Conservation (phyloP, 2,113 vertebrate genomes). For the Lamprotornis superbus region DNA sequence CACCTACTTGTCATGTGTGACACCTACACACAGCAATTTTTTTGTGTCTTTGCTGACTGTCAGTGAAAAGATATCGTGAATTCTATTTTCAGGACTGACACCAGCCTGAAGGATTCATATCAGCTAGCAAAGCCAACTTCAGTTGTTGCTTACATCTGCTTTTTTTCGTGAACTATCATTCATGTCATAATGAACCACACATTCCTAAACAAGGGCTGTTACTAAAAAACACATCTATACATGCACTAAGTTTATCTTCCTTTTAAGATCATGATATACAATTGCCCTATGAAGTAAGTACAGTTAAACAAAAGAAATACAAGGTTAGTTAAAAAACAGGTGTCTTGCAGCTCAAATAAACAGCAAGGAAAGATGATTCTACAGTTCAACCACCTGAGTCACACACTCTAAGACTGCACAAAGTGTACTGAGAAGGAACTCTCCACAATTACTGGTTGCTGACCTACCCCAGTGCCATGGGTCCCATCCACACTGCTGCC, state of each 20-base stretch:
- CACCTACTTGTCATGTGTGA: background rate
- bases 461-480: slow-evolving; percentile 46
- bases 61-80: background rate
- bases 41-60: background rate
- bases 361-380: background rate
- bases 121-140: background rate
- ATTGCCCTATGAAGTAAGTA: background rate
- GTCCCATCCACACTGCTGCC: slow-evolving; percentile 18
- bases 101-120: background rate
- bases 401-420: background rate
- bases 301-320: background rate
- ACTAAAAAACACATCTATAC: background rate
- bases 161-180: background rate
- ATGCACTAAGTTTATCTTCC: background rate
- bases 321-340: background rate
- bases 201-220: background rate
- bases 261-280: background rate
- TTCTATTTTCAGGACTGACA: background rate
- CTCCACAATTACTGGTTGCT: fast-evolving
- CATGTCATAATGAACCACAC: background rate
- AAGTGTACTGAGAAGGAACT: background rate
- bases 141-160: background rate
- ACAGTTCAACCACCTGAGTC: background rate
- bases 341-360: background rate
- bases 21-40: background rate